These are phyloP conservation scores for Notocelia uddmanniana DNA, from an alignment of 2,888 invertebrate species.

Conservation along the genomic window DNA sequence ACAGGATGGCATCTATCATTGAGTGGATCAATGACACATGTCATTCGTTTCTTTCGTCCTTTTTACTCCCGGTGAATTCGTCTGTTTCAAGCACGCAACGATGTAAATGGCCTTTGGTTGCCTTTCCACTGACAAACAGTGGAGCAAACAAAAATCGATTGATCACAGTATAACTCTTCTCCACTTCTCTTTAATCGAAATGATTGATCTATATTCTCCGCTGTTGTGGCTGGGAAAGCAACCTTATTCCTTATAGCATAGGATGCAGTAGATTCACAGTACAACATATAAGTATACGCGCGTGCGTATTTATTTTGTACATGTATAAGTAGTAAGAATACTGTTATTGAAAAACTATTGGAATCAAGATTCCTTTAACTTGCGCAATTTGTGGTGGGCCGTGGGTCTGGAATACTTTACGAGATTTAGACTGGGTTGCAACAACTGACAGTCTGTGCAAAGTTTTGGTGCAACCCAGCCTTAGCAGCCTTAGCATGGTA, in stretches of 20 bases:
- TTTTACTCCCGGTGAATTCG: background rate
- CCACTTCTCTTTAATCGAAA: no score
- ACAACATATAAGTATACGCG: slow-evolving; percentile 31
- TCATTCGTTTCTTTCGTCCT: background rate
- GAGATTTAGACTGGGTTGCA: no score
- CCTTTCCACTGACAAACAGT: background rate
- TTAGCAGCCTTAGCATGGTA: no score
- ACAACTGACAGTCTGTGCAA: no score
- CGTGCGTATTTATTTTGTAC: slow-evolving; percentile 35
- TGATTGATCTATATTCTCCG: no score
- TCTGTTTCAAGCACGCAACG: background rate
- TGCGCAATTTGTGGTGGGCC: no score
- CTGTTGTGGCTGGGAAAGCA: background rate
- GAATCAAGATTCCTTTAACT: background rate
- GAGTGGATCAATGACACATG: background rate
- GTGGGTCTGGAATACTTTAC: no score
- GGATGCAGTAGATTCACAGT: slow-evolving; percentile 25
- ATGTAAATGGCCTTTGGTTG: background rate
- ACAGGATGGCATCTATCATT: background rate
- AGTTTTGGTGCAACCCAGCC: no score
- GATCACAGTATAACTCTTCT: no score
- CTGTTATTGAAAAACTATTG: background rate
- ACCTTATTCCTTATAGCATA: background rate
- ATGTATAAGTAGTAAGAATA: slow-evolving; percentile 27
- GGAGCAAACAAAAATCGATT: background rate